Percentiles rank a stretch among this genome's conserved stretches.
Evolutionary conservation across 2,888 invertebrate genomes (phyloP).

Genomic region (Papilio gigon): DNA sequence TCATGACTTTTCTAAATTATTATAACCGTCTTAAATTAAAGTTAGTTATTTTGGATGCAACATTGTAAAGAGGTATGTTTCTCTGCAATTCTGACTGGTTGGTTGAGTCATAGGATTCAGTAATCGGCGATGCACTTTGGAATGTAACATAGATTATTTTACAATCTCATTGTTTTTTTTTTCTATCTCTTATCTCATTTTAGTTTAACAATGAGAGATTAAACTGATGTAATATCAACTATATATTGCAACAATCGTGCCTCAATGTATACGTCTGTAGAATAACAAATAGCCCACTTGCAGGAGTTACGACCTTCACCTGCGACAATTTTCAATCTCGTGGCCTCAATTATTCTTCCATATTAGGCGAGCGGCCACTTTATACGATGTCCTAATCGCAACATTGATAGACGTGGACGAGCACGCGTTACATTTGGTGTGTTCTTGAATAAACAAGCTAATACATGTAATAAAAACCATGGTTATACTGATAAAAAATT

Average conservation of each 20-base stretch:
- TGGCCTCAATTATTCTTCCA: conserved; percentile 57
- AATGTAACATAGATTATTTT: too few species aligned
- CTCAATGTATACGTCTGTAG: conserved; percentile 27
- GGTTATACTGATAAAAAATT: neutral
- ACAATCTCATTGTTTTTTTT: neutral
- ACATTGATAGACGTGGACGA: conserved; percentile 20
- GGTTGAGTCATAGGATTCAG: too few species aligned
- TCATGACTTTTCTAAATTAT: too few species aligned
- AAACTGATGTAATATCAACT: conserved; percentile 9
- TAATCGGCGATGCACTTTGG: too few species aligned
- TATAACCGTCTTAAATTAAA: too few species aligned
- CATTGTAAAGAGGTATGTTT: too few species aligned
- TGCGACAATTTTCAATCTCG: conserved; percentile 50
- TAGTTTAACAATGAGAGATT: neutral
- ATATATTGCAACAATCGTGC: conserved; percentile 21
- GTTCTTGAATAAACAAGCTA: conserved; percentile 4
- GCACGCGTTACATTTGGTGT: neutral
- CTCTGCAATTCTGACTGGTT: too few species aligned
- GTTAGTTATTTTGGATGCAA: too few species aligned
- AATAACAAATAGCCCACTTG: conserved; percentile 45
- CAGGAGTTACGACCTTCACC: conserved; percentile 59
- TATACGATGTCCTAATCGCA: conserved; percentile 52
- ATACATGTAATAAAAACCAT: conserved; percentile 7
- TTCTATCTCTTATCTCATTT: neutral
- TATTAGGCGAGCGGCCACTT: conserved; percentile 53